phyloP scores from a whole-genome alignment of 1,140 invertebrate genomes.

The Forficula auricularia region DNA sequence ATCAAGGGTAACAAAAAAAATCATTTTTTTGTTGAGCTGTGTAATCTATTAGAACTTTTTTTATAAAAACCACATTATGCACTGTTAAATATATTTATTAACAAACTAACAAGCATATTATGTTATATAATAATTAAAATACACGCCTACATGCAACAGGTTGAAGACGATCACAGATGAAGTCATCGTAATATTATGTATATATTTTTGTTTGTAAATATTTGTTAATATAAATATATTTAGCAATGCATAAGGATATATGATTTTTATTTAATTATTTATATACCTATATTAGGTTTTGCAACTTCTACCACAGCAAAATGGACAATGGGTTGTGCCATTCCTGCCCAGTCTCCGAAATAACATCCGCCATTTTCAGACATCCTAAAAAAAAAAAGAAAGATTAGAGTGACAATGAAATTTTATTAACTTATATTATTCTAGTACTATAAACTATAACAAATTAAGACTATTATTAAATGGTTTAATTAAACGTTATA shows the following conservation, averaged over 20 bases:
- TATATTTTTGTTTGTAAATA: too few species aligned
- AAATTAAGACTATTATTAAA: slow-evolving; percentile 7
- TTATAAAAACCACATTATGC: too few species aligned
- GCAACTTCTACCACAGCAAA: slow-evolving; percentile 92
- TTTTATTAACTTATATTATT: slow-evolving; percentile 2
- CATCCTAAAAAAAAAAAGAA: slow-evolving; percentile 34
- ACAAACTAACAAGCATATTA: too few species aligned
- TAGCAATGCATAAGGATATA: neutral
- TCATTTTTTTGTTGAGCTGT: too few species aligned
- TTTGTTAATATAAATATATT: too few species aligned
- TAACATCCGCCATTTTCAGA: slow-evolving; percentile 71
- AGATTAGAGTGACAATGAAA: slow-evolving; percentile 1
- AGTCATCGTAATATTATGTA: too few species aligned
- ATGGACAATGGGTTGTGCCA: slow-evolving; percentile 86
- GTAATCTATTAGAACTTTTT: too few species aligned
- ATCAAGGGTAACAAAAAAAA: too few species aligned
- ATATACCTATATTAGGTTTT: slow-evolving; percentile 67
- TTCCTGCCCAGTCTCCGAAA: slow-evolving; percentile 95
- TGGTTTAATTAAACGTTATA: too few species aligned
- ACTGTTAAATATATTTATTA: too few species aligned
- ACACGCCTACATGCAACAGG: neutral
- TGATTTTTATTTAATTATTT: neutral
- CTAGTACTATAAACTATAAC: neutral
- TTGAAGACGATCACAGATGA: too few species aligned
- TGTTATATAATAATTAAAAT: too few species aligned